Base-by-base conservation (phyloP, 2,888 invertebrate species). In the Cinara cedri region DNA sequence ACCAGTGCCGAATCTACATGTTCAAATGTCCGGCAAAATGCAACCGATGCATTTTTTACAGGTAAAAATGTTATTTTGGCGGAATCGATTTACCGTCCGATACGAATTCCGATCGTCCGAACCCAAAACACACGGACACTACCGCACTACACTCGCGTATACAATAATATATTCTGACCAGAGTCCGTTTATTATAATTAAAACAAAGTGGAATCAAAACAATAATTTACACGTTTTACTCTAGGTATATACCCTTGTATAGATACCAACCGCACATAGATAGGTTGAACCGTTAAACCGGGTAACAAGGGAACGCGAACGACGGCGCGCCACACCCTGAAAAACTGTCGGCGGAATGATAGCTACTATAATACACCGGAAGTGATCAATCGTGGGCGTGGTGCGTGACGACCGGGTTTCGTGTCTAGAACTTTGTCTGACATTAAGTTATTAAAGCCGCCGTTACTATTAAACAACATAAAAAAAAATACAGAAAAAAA, bases 321-420 rank as follows among this genome's bases (percentile, higher is more conserved):
- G 19, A 55, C 46, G 55, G 63, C 4, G 54, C 16, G 68, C 78
- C 78, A 78, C 78, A 78, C 78, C 78, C 78, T 54, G n/a, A 46
- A 65, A 13, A 24, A 57, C 51, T 46, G 60, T n/a, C 60, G 60
- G 24, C 60, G 60, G 42, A 78, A 57, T 78, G 78, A 78, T 78
- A 78, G 70, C 70, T 63, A 21, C 60, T 34, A 34, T 34, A 34
- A 34, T 34, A 34, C 51, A 42, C 55, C 68, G 78, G 78, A 78
- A 78, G 78, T 78, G 78, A 78, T 78, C 68, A 78, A 78, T 78
- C 78, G 78, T 78, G 78, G 78, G 78, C 68, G 78, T 78, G 78
- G 78, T 78, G 78, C 78, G 78, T 78, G 78, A 60, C 78, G 49
- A 49, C 70, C 60, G 78, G 70, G 46, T 51, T 78, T 78, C 78